Evolutionary conservation across 2,888 invertebrate species (phyloP).

Genomic region (Molanna angustata): DNA sequence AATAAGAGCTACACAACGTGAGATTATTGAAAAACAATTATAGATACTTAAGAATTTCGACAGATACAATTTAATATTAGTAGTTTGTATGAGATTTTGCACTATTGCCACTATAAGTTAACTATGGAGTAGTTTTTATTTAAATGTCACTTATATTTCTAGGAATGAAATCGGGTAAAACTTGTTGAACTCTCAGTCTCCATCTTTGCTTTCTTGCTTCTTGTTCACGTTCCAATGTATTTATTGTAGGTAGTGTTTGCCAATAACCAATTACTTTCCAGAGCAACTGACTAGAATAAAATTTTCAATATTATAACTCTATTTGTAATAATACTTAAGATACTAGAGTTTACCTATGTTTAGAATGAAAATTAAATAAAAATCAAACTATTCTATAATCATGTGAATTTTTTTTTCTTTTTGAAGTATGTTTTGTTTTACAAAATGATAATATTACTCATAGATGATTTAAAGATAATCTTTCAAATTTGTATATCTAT

Average conservation of each 20-base stretch:
- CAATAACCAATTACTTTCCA: constrained; percentile 54
- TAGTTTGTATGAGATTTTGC: too few species aligned
- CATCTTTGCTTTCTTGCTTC: constrained; percentile 66
- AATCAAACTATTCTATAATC: background rate
- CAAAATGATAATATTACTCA: background rate
- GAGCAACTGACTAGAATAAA: constrained; percentile 39
- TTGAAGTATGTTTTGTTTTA: background rate
- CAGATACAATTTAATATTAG: too few species aligned
- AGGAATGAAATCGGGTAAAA: constrained; percentile 67
- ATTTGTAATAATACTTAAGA: background rate
- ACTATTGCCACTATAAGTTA: background rate
- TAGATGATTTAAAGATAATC: background rate
- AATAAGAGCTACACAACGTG: too few species aligned
- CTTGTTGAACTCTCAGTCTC: constrained; percentile 69
- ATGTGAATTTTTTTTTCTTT: background rate
- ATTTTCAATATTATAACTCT: background rate
- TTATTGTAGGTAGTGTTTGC: constrained; percentile 63
- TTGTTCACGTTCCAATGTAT: constrained; percentile 63
- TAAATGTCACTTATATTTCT: constrained; percentile 33
- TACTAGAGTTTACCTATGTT: too few species aligned
- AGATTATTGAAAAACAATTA: too few species aligned
- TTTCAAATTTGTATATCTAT: background rate
- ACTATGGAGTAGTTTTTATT: constrained; percentile 6
- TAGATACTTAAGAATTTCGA: too few species aligned
- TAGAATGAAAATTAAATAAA: background rate